Percentiles rank a stretch among this genome's conserved stretches.
Conservation (phyloP, 2,888 invertebrate genomes). For the Antheraea yamamai region DNA sequence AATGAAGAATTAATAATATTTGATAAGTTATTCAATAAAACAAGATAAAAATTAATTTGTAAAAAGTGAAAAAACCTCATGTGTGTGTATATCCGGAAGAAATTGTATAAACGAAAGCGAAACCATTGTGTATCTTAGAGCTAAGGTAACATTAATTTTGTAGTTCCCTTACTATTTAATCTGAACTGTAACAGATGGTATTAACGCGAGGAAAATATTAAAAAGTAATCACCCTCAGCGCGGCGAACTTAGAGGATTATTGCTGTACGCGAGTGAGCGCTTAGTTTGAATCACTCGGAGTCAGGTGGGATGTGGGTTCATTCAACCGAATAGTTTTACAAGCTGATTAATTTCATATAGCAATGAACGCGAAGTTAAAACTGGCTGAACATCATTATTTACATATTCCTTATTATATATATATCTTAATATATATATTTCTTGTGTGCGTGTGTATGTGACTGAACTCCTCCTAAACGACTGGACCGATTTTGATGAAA, state of each 20-base stretch:
- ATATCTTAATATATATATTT: too few species aligned
- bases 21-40: too few species aligned
- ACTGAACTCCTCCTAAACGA: too few species aligned
- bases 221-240: conserved; percentile 18
- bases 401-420: neutral
- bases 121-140: too few species aligned
- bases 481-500: too few species aligned
- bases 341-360: neutral
- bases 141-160: neutral
- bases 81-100: too few species aligned
- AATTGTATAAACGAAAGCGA: too few species aligned
- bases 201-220: conserved; percentile 18
- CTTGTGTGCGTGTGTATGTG: too few species aligned
- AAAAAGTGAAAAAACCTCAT: too few species aligned
- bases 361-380: neutral
- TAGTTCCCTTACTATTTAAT: neutral
- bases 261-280: conserved; percentile 8
- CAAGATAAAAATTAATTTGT: too few species aligned
- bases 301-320: neutral
- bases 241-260: conserved; percentile 19
- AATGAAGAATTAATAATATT: too few species aligned
- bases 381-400: neutral
- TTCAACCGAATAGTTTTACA: neutral
- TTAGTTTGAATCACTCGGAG: conserved; percentile 9
- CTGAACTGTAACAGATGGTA: neutral